These are phyloP conservation scores for Pomacea maculata DNA, from an alignment of 1,140 invertebrate species.

Conservation along the genomic window DNA sequence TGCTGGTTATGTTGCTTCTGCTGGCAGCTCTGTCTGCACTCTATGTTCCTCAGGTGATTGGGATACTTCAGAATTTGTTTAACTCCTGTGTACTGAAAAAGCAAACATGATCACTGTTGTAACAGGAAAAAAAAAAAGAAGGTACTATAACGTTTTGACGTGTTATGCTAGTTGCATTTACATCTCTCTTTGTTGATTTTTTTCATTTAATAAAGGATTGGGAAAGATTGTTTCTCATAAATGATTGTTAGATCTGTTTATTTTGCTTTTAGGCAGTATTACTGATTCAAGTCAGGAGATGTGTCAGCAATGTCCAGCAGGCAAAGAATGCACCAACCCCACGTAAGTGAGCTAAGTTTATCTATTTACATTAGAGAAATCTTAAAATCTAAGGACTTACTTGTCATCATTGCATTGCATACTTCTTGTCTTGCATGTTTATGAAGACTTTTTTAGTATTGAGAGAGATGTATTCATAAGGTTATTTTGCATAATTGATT, in stretches of 20 bases:
- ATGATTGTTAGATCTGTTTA: background rate
- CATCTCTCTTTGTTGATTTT: too few relatives aligned
- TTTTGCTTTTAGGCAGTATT: slow-evolving; percentile 31
- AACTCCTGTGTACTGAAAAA: too few relatives aligned
- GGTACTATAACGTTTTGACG: background rate
- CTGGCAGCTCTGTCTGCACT: slow-evolving; percentile 41
- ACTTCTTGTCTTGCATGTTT: too few relatives aligned
- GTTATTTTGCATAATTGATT: too few relatives aligned
- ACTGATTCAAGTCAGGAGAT: slow-evolving; percentile 28
- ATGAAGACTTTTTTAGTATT: too few relatives aligned
- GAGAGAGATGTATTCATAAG: too few relatives aligned
- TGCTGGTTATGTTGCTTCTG: slow-evolving; percentile 44
- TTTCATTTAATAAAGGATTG: too few relatives aligned
- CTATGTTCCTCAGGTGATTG: slow-evolving; percentile 38
- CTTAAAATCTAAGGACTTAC: too few relatives aligned
- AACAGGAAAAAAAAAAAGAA: too few relatives aligned
- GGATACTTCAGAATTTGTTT: background rate
- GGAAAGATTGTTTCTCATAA: background rate
- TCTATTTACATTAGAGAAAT: background rate
- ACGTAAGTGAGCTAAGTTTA: slow-evolving; percentile 29
- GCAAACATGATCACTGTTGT: too few relatives aligned
- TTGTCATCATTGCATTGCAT: too few relatives aligned
- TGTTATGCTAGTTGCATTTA: background rate
- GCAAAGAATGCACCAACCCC: slow-evolving; percentile 46
- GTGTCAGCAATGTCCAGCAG: slow-evolving; percentile 48